These are phyloP conservation scores for Machimus atricapillus DNA, from an alignment of 2,888 invertebrate species.

Conservation along the genomic window DNA sequence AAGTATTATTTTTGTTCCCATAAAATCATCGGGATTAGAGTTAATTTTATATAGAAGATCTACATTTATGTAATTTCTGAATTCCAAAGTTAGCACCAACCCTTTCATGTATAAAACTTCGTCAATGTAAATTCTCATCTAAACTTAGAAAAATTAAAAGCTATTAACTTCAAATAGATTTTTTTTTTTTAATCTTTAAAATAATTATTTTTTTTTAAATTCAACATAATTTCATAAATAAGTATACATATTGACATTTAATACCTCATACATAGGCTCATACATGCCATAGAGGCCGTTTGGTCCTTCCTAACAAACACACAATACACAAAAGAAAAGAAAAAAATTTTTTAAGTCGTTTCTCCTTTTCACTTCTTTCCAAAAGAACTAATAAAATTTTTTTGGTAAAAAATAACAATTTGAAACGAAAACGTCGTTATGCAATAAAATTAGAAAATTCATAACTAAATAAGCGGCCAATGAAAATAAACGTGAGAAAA, in stretches of 20 bases:
- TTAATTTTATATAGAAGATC: neutral
- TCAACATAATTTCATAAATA: neutral
- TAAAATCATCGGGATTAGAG: neutral
- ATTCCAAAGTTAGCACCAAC: neutral
- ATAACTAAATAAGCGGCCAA: conserved; percentile 11
- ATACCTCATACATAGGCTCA: conserved; percentile 49
- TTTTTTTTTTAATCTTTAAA: neutral
- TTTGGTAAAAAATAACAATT: conserved; percentile 5
- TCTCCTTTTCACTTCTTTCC: conserved; percentile 12
- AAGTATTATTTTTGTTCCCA: neutral
- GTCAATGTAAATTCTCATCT: neutral
- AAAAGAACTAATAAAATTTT: neutral
- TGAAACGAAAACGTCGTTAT: neutral
- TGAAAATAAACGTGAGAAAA: conserved; percentile 17
- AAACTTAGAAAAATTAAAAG: conserved; percentile 25
- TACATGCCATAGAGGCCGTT: conserved; percentile 47
- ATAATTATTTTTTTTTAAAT: conserved; percentile 11
- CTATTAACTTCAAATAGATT: neutral
- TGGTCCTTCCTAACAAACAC: conserved; percentile 49
- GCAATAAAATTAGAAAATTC: neutral
- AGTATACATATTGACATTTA: conserved; percentile 15
- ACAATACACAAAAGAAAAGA: conserved; percentile 47
- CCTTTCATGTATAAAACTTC: conserved; percentile 23
- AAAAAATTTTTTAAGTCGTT: conserved; percentile 25
- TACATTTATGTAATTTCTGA: neutral